phyloP scores from a whole-genome alignment of 2,113 vertebrate genomes.

The Perca schrenkii region DNA sequence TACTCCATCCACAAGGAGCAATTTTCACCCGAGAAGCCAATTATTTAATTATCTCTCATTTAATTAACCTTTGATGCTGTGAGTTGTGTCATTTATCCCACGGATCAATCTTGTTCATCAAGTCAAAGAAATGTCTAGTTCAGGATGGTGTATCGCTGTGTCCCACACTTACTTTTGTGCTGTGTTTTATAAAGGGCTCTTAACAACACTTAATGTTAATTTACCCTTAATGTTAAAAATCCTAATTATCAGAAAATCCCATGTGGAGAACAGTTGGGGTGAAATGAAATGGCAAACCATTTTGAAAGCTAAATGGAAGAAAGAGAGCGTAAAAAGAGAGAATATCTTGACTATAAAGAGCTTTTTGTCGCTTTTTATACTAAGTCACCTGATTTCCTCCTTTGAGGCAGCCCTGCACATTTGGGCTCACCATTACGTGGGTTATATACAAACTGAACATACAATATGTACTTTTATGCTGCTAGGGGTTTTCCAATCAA shows the following conservation, averaged over 20 bases:
- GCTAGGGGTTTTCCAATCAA: too few relatives aligned
- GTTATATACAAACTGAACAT: too few relatives aligned
- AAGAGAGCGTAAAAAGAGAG: not conserved
- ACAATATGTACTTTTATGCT: too few relatives aligned
- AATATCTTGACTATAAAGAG: conserved; percentile 2
- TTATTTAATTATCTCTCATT: conserved; percentile 64
- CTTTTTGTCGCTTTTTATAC: too few relatives aligned
- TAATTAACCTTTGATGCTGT: conserved; percentile 67
- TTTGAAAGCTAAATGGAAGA: conserved; percentile 16
- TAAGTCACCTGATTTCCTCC: too few relatives aligned
- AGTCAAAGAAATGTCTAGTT: conserved; percentile 1
- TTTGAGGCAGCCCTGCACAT: too few relatives aligned
- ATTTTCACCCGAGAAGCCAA: conserved; percentile 63
- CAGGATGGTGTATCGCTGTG: not conserved
- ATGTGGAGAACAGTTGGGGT: conserved; percentile 32
- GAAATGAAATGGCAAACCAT: conserved; percentile 30
- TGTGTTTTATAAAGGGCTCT: not conserved
- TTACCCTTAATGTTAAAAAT: conserved; percentile 31
- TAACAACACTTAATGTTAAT: conserved; percentile 24
- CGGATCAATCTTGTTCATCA: conserved; percentile 31
- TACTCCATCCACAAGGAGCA: conserved; percentile 41
- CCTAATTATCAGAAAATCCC: conserved; percentile 31
- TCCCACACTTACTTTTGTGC: conserved; percentile 6
- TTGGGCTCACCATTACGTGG: too few relatives aligned
- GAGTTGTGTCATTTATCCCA: conserved; percentile 48